Percentiles rank a stretch among this genome's conserved stretches.
Conservation (phyloP, 2,113 vertebrate species). For the Pelusios castaneus region DNA sequence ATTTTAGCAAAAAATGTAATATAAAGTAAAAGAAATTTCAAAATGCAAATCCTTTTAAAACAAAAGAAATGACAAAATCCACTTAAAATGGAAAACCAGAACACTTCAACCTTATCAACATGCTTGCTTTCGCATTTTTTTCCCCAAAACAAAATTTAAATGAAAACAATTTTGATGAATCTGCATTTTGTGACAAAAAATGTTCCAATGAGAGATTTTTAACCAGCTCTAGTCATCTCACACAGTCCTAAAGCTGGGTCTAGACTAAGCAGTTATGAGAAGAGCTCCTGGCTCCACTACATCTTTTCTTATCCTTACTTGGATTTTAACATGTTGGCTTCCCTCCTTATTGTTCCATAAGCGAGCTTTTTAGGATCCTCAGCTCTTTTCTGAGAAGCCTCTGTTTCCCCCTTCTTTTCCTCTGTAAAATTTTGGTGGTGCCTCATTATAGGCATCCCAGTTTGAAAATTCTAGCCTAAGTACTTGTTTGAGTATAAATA, state of each 20-base stretch:
- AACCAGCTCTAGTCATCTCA: background rate
- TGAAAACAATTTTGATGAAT: background rate
- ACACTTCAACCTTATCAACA: background rate
- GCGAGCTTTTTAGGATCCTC: background rate
- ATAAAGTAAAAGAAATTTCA: background rate
- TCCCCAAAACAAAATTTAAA: background rate
- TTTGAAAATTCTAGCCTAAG: slow-evolving; percentile 20
- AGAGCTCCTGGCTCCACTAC: background rate
- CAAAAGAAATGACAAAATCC: background rate
- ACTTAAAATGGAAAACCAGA: background rate
- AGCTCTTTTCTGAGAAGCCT: background rate
- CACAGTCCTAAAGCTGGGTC: background rate
- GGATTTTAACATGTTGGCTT: background rate
- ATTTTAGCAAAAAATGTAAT: background rate
- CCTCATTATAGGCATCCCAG: background rate
- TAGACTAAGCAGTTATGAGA: background rate
- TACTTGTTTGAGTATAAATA: slow-evolving; percentile 18
- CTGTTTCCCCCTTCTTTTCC: background rate
- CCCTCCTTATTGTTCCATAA: background rate
- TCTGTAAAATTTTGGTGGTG: background rate
- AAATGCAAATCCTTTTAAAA: background rate
- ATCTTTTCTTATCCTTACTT: background rate
- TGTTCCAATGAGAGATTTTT: too few relatives aligned
- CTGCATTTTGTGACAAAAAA: too few relatives aligned
- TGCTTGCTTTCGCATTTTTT: background rate